Conservation (phyloP, 2,113 vertebrate genomes). For the Danio rerio region GRCz12tu NC_133188.1:5870501-5871000, state of each 20-base stretch:
- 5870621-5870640: conserved; percentile 51
- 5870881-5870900: no score
- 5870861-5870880: no score
- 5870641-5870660: conserved; percentile 10
- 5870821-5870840: not conserved
- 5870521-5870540: not conserved
- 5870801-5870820: not conserved
- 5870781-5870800: not conserved
- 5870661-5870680: conserved; percentile 35
- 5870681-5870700: conserved; percentile 52
- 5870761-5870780: conserved; percentile 40
- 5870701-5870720: not conserved
- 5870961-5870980: no score
- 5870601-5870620: not conserved
- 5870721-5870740: conserved; percentile 37
- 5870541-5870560: not conserved
- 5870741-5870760: conserved; percentile 42
- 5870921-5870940: no score
- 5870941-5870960: no score
- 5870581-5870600: not conserved
- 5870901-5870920: no score
- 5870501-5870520: not conserved
- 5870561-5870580: not conserved
- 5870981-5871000: no score
- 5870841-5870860: no score